Evolutionary conservation across 2,113 vertebrate genomes (phyloP).

Genomic region (Sinocyclocheilus grahami): DNA sequence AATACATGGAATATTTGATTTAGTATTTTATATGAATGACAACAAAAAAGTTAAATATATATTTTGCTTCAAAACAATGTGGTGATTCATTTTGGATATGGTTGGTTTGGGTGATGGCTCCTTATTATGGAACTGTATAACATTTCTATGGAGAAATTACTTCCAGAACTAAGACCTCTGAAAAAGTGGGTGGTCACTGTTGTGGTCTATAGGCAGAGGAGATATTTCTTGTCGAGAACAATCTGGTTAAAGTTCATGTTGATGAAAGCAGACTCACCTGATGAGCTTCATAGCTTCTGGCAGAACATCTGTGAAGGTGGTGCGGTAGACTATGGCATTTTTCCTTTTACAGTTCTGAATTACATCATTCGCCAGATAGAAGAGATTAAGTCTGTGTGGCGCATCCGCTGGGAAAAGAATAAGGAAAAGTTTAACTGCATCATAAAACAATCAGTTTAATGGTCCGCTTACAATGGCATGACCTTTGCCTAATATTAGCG

Average conservation of each 20-base stretch:
- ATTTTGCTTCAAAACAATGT: no score
- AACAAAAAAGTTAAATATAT: no score
- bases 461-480: background rate
- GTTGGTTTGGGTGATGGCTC: no score
- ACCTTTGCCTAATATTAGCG: background rate
- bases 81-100: no score
- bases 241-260: background rate
- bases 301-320: conserved; percentile 91
- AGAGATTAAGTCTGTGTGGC: conserved; percentile 89
- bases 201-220: background rate
- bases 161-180: no score
- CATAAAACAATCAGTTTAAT: background rate
- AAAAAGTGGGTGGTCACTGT: no score
- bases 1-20: no score
- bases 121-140: no score
- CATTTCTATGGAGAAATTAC: no score
- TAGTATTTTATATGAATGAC: no score
- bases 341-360: conserved; percentile 98
- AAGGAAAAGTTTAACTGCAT: background rate
- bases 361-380: conserved; percentile 95
- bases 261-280: conserved; percentile 72
- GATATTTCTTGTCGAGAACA: background rate
- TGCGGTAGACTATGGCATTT: conserved; percentile 91
- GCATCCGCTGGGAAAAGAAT: conserved; percentile 78
- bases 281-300: conserved; percentile 87